Percentiles rank a stretch among this genome's conserved stretches.
Conservation (phyloP, 1,140 invertebrate species). For the Drosophila malerkotliana region DNA sequence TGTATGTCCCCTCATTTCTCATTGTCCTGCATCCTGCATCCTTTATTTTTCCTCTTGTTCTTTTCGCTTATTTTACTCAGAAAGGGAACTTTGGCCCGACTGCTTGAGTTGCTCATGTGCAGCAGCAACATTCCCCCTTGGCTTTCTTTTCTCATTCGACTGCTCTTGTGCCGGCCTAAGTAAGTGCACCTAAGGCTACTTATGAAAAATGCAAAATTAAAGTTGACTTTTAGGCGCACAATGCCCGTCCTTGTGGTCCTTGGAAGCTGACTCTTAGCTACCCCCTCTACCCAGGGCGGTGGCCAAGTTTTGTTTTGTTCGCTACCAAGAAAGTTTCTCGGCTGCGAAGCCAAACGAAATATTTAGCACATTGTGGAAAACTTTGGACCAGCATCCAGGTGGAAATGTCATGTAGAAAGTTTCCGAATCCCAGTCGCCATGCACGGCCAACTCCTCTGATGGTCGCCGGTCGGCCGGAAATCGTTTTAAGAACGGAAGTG, state of each 20-base stretch:
- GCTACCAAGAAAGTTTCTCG: constrained; percentile 59
- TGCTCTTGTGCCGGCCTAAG: constrained; percentile 76
- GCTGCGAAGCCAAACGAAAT: constrained; percentile 35
- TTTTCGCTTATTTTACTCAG: constrained; percentile 18
- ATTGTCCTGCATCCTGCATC: constrained; percentile 41
- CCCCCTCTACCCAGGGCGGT: background rate
- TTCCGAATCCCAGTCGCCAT: constrained; percentile 50
- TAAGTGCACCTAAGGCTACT: constrained; percentile 83
- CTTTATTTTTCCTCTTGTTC: constrained; percentile 45
- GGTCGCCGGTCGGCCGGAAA: constrained; percentile 56
- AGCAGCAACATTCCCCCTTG: constrained; percentile 12
- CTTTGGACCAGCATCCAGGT: constrained; percentile 40
- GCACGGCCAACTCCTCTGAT: constrained; percentile 63
- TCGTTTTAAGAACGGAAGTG: constrained; percentile 82
- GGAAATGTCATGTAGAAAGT: constrained; percentile 67
- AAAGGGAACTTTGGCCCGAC: constrained; percentile 45
- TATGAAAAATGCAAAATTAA: constrained; percentile 83
- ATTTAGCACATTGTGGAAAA: constrained; percentile 33
- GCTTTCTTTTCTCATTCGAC: constrained; percentile 60
- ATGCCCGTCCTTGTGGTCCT: constrained; percentile 14
- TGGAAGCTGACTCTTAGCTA: background rate
- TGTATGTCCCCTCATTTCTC: background rate
- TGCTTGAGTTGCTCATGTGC: constrained; percentile 65
- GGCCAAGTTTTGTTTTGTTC: constrained; percentile 25
- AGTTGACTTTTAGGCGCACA: constrained; percentile 79